Evolutionary conservation across 2,888 invertebrate genomes (phyloP), one percentile per base, ranked within the genome.

Genomic region (Thymelicus lineola): DNA sequence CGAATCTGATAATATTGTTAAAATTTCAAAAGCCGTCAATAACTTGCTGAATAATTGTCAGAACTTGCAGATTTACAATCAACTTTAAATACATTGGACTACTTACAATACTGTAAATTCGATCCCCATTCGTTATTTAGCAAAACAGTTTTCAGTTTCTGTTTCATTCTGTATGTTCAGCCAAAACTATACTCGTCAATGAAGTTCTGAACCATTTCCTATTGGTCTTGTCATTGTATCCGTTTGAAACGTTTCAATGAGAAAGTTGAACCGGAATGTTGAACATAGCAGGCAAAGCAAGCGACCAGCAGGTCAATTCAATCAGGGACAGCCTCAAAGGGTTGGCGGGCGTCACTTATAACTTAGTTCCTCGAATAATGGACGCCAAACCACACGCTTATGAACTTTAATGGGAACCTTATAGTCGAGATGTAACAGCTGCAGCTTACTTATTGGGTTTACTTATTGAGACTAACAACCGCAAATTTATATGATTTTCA

Each of bases 351-450:
- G 76, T 78, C 70, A 75, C 89, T 89, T 83, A 82, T 81, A 89
- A 89, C 88, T 90, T 86, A 82, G 85, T 83, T 80, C 85, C 82
- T 81, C 73, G 83, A 87, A 90, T 91, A 90, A 91, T 91, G 90
- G 90, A 88, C 81, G 79, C 75, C 73, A 77, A 78, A 79, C 79
- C 77, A 73, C 75, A 78, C 73, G 75, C 74, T 74, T 75, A 69
- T 63, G 63, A 58, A 63, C 55, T 69, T 68, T 68, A 68, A 75
- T 76, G 75, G 73, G 80, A 80, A 55, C 68, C 53, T 62, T 62
- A 62, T 57, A 45, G 45, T 20, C 35, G 55, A 55, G 17, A 42
- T 55, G 55, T 45, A 35, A 42, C 53, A 68, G 67, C 50, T 67
- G 60, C 55, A 60, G 42, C 53, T 61, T 46, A 55, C 45, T 50